Percentiles rank a stretch among this genome's conserved stretches.
Conservation (phyloP, 2,888 invertebrate genomes). For the Volucella zonaria region DNA sequence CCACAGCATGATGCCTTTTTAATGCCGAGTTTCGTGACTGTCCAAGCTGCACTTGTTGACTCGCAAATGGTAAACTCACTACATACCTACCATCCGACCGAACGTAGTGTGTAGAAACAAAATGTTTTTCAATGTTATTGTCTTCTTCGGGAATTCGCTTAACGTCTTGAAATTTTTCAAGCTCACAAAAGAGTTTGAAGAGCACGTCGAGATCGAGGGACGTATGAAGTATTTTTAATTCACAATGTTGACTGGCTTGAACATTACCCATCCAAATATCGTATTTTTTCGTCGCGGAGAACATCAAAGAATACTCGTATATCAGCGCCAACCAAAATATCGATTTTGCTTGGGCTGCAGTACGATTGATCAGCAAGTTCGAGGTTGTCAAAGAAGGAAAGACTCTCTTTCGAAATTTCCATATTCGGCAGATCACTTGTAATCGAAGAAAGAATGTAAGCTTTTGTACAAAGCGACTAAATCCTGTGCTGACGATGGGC, state of each 20-base stretch:
- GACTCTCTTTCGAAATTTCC: background rate
- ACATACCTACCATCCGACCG: background rate
- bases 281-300: conserved; percentile 29
- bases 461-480: conserved; percentile 11
- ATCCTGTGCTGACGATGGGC: too few species aligned
- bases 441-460: conserved; percentile 13
- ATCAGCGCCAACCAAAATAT: conserved; percentile 46
- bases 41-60: background rate
- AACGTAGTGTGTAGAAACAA: conserved; percentile 7
- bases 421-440: conserved; percentile 15
- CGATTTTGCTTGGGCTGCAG: conserved; percentile 36
- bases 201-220: conserved; percentile 19
- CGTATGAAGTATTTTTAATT: background rate
- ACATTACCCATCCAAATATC: conserved; percentile 31
- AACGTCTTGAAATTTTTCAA: conserved; percentile 9
- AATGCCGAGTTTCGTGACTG: background rate
- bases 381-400: conserved; percentile 16
- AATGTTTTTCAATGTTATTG: conserved; percentile 5
- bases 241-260: background rate
- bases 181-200: conserved; percentile 11
- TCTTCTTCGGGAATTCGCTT: background rate
- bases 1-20: background rate
- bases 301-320: conserved; percentile 48
- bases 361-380: too few species aligned
- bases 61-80: conserved; percentile 1